Base-by-base conservation (phyloP, 2,113 vertebrate species). In the Phaetusa simplex region DNA sequence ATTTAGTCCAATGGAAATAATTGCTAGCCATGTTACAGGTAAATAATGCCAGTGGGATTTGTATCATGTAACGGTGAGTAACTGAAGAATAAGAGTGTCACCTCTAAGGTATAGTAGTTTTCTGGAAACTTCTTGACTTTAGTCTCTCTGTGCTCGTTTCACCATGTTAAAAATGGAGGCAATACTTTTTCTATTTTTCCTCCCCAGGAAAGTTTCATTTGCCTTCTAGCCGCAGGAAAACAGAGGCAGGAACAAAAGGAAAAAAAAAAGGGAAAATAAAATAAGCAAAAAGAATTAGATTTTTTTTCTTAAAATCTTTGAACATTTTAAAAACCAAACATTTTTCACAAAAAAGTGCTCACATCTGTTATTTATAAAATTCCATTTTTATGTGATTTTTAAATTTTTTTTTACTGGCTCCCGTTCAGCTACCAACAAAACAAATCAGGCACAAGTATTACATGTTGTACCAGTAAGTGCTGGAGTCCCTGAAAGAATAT, bases 361-460 rank as follows among this genome's bases (percentile, higher is more conserved):
- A 96, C 87, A 96, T 96, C 93, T 96, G 90, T 94, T 96, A 90
- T 69, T 93, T 93, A 97, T 96, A 94, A 96, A 96, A 93, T 77
- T 69, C 45, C 29, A 83, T 92, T 95, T 96, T 88, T 95, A 82
- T 93, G 70, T 56, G n/a, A 16, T 43, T 85, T 66, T 76, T 12
- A 14, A 42, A 30, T 29, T 53, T 58, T 92, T 49, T 22, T 67
- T 47, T 32, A 73, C 47, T 72, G 78, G 38, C 45, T 91, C 34
- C 40, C 40, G 78, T 43, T 93, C 82, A 88, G 82, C 86, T 22
- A 81, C 80, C 84, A 94, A 88, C 78, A 91, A 77, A 7, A 5
- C 66, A 91, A 85, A 96, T 85, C 61, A 89, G 65, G 56, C 53
- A 72, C 40, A 76, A 93, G 86, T 82, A 87, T 93, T 93, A 90